Percentiles rank a stretch among this genome's conserved stretches.
Conservation (phyloP, 2,113 vertebrate species). For the Zosterops japonicus region DNA sequence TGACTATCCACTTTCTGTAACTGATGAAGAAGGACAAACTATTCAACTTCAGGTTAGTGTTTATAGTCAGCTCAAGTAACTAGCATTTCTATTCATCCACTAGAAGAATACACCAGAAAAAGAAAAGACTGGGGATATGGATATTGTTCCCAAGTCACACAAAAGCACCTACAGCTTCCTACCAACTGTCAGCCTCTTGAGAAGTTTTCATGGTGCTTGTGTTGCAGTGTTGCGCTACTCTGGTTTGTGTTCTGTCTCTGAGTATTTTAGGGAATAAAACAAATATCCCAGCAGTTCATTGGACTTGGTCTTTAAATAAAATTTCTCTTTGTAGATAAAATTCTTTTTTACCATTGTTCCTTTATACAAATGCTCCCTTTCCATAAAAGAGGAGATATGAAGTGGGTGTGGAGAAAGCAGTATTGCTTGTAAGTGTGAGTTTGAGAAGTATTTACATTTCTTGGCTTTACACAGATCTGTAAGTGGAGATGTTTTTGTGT, state of each 20-base stretch:
- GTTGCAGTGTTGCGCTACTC: not conserved
- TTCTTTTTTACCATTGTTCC: not conserved
- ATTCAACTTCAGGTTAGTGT: not conserved
- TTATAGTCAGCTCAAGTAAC: not conserved
- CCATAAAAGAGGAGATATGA: not conserved
- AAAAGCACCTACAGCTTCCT: not conserved
- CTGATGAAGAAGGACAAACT: constrained; percentile 24
- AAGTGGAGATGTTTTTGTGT: not conserved
- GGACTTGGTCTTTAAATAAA: not conserved
- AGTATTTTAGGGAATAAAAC: not conserved
- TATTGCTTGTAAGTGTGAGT: not conserved
- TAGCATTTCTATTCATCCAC: not conserved
- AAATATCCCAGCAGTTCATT: not conserved
- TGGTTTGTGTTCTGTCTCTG: not conserved
- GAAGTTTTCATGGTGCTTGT: not conserved
- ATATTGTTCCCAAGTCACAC: not conserved
- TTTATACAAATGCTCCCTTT: not conserved
- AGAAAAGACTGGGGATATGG: not conserved
- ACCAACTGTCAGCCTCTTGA: not conserved
- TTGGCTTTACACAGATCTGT: not conserved
- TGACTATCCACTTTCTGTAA: constrained; percentile 13
- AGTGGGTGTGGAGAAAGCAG: not conserved
- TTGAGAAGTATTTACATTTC: not conserved
- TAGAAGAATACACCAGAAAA: not conserved
- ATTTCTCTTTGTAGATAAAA: not conserved